A percentile compares a stretch with the other conserved stretches of the same genome.
Evolutionary conservation across 1,140 invertebrate genomes (phyloP).

Genomic region (Drosophila novamexicana): DNA sequence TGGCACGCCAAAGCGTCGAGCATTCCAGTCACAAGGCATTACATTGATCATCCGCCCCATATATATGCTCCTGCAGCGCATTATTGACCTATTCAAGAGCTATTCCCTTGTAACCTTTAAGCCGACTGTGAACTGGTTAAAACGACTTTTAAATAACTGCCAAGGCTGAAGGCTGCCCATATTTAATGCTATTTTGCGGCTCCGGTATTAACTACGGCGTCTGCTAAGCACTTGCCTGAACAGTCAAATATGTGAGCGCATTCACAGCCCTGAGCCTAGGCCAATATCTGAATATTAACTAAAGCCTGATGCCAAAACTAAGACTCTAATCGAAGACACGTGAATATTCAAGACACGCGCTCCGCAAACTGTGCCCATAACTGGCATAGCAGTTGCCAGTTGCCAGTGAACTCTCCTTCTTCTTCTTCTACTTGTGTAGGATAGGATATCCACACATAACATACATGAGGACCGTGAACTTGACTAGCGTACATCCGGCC

Average conservation of each 20-base stretch:
- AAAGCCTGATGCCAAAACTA: not conserved
- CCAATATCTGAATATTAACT: not conserved
- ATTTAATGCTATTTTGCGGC: too few relatives aligned
- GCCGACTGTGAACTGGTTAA: not conserved
- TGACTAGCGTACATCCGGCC: slow-evolving; percentile 8
- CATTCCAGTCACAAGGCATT: not conserved
- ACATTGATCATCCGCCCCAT: slow-evolving; percentile 1
- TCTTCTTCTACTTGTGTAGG: too few relatives aligned
- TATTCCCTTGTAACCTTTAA: not conserved
- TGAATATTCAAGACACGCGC: slow-evolving; percentile 46
- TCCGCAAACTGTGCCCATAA: not conserved
- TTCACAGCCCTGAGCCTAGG: not conserved
- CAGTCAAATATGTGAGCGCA: not conserved
- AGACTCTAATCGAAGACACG: slow-evolving; percentile 21
- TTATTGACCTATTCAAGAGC: not conserved
- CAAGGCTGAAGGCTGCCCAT: not conserved
- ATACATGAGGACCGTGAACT: not conserved
- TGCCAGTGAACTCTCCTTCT: not conserved
- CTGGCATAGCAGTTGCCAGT: not conserved
- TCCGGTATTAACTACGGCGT: too few relatives aligned
- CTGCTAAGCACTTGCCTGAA: not conserved
- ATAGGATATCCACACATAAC: too few relatives aligned
- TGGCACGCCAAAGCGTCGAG: not conserved
- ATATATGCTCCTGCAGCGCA: not conserved
- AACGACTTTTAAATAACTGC: too few relatives aligned